Conservation (phyloP, 2,888 invertebrate genomes). For the Cephus nigrinus region DNA sequence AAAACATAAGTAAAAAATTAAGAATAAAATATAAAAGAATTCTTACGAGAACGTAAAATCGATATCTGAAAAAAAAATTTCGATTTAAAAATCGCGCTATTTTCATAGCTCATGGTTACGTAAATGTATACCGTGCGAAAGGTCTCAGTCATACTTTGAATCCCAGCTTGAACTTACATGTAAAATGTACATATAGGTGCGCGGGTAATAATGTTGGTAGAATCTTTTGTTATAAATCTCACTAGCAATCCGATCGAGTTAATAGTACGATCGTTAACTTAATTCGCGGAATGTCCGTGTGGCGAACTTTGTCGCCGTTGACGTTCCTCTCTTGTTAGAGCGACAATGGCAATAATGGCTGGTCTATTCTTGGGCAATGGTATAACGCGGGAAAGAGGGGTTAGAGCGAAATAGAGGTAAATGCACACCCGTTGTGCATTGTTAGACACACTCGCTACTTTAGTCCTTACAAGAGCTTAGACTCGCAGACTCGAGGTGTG, state of each 20-base stretch:
- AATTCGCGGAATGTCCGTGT: constrained; percentile 24
- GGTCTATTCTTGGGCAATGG: constrained; percentile 48
- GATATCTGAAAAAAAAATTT: background rate
- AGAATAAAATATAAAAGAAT: background rate
- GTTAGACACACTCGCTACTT: constrained; percentile 36
- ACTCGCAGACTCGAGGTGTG: background rate
- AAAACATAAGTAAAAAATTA: constrained; percentile 8
- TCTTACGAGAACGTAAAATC: background rate
- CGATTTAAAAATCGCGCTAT: background rate
- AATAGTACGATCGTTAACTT: constrained; percentile 55
- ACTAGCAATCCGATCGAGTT: constrained; percentile 27
- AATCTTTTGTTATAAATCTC: background rate
- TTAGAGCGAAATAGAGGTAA: constrained; percentile 26
- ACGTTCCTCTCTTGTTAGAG: constrained; percentile 29
- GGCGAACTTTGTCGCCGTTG: constrained; percentile 23
- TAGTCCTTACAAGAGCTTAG: background rate
- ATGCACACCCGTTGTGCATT: constrained; percentile 54
- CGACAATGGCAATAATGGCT: constrained; percentile 53
- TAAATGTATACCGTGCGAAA: background rate
- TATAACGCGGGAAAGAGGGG: constrained; percentile 36
- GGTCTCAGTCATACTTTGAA: background rate
- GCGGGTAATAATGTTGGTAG: background rate
- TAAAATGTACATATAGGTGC: too few relatives aligned
- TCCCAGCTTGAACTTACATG: background rate
- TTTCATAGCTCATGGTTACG: background rate